These are phyloP conservation scores for Brachyalestes nurse DNA, from an alignment of 2,797 vertebrate genomes.

Conservation along the genomic window DNA sequence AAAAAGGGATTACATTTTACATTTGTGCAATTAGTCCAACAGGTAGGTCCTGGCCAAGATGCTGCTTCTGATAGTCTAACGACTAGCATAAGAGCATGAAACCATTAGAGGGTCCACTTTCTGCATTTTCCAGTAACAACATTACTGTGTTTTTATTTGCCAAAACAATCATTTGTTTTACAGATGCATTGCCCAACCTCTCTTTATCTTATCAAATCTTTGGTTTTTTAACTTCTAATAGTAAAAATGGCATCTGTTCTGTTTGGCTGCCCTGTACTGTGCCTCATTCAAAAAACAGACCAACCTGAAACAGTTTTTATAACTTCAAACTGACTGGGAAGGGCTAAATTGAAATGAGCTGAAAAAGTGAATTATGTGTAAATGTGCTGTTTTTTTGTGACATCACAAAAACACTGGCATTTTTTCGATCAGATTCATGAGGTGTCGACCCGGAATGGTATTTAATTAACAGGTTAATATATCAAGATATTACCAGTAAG, in stretches of 20 bases:
- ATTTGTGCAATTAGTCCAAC: neutral
- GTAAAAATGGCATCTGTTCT: neutral
- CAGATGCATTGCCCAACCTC: neutral
- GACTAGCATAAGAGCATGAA: too few relatives aligned
- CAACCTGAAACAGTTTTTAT: too few relatives aligned
- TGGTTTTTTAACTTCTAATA: too few relatives aligned
- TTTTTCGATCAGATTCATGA: too few relatives aligned
- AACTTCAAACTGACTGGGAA: too few relatives aligned
- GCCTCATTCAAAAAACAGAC: neutral
- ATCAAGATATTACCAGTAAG: conserved; percentile 46
- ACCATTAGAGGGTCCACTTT: too few relatives aligned
- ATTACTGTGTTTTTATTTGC: neutral
- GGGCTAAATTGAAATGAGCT: neutral
- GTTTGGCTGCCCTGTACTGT: neutral
- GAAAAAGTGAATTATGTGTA: neutral
- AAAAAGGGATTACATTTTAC: neutral
- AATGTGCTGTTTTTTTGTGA: neutral
- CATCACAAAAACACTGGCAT: too few relatives aligned
- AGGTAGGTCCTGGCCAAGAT: neutral
- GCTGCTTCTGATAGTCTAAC: too few relatives aligned
- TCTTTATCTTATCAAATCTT: neutral
- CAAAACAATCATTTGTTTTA: too few relatives aligned
- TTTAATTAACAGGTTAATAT: neutral
- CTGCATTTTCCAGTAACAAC: too few relatives aligned
- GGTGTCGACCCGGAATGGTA: too few relatives aligned